A percentile compares a stretch with the other conserved stretches of the same genome.
Conservation (phyloP, 2,797 vertebrate genomes). For the Enoplosus armatus region DNA sequence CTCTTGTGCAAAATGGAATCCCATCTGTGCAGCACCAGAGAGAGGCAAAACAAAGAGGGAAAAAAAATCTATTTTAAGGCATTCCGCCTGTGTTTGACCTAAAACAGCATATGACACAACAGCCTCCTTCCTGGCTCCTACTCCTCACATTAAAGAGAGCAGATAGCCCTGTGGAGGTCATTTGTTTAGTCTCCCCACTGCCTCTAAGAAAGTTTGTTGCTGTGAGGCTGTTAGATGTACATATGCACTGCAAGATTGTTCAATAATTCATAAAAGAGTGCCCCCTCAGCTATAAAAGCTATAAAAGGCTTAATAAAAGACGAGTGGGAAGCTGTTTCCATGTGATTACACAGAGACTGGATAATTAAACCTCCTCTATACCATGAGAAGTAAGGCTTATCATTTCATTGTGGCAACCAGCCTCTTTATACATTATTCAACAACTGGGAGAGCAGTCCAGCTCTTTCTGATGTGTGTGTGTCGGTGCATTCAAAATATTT, state of each 20-base stretch:
- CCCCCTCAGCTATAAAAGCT: conserved; percentile 73
- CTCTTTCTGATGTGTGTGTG: conserved; percentile 40
- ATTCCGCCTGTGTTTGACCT: conserved; percentile 56
- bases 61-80: conserved; percentile 59
- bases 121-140: conserved; percentile 28
- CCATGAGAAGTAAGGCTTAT: conserved; percentile 75
- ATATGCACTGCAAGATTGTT: conserved; percentile 63
- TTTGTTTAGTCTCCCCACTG: conserved; percentile 43
- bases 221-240: conserved; percentile 46
- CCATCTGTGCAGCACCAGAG: conserved; percentile 62
- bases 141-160: conserved; percentile 47
- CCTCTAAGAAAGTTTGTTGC: conserved; percentile 57
- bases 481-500: conserved; percentile 11
- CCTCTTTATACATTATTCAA: conserved; percentile 79
- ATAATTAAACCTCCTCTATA: conserved; percentile 81
- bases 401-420: conserved; percentile 73
- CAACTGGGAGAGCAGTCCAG: conserved; percentile 57
- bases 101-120: conserved; percentile 55
- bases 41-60: conserved; percentile 51
- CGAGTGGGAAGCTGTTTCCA: conserved; percentile 75
- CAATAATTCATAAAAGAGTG: conserved; percentile 78
- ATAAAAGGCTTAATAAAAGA: conserved; percentile 78
- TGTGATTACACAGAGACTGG: conserved; percentile 77
- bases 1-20: conserved; percentile 58
- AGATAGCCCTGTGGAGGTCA: conserved; percentile 52